phyloP scores from a whole-genome alignment of 2,888 invertebrate species.

The Drosophila kanekoi region DNA sequence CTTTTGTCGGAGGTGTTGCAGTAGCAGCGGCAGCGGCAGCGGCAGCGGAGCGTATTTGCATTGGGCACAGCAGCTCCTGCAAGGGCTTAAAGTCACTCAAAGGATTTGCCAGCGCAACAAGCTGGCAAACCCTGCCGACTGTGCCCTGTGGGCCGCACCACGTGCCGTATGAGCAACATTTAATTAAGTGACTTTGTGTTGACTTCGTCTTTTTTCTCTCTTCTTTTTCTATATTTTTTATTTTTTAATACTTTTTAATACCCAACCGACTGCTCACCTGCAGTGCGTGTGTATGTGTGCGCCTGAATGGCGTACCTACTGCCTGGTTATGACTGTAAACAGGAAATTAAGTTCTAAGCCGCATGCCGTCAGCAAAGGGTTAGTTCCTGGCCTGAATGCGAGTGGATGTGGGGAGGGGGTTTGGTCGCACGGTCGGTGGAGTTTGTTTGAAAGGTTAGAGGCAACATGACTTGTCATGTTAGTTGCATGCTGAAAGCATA shows the following conservation, averaged over 20 bases:
- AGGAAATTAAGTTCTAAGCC: slow-evolving; percentile 70
- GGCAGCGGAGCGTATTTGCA: slow-evolving; percentile 56
- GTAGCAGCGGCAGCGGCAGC: slow-evolving; percentile 13
- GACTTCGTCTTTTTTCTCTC: slow-evolving; percentile 14
- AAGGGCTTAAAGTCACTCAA: slow-evolving; percentile 63
- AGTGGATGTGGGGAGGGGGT: background rate
- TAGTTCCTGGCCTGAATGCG: background rate
- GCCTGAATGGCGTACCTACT: slow-evolving; percentile 22
- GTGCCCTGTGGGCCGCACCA: slow-evolving; percentile 15
- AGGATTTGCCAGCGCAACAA: slow-evolving; percentile 54
- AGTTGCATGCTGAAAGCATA: slow-evolving; percentile 57
- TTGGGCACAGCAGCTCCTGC: slow-evolving; percentile 26
- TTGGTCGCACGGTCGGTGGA: background rate
- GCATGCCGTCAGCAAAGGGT: slow-evolving; percentile 23
- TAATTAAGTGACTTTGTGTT: slow-evolving; percentile 67
- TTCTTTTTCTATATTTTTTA: slow-evolving; percentile 3
- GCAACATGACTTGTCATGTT: slow-evolving; percentile 37
- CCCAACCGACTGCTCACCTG: slow-evolving; percentile 3
- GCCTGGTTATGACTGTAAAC: slow-evolving; percentile 59
- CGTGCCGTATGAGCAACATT: slow-evolving; percentile 66
- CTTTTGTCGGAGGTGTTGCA: slow-evolving; percentile 50
- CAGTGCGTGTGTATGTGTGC: slow-evolving; percentile 28
- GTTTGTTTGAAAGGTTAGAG: slow-evolving; percentile 19
- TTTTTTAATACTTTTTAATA: slow-evolving; percentile 6
- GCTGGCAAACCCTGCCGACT: slow-evolving; percentile 14